These are phyloP conservation scores for Oligia strigilis DNA, from an alignment of 2,888 invertebrate species.

Conservation along the genomic window DNA sequence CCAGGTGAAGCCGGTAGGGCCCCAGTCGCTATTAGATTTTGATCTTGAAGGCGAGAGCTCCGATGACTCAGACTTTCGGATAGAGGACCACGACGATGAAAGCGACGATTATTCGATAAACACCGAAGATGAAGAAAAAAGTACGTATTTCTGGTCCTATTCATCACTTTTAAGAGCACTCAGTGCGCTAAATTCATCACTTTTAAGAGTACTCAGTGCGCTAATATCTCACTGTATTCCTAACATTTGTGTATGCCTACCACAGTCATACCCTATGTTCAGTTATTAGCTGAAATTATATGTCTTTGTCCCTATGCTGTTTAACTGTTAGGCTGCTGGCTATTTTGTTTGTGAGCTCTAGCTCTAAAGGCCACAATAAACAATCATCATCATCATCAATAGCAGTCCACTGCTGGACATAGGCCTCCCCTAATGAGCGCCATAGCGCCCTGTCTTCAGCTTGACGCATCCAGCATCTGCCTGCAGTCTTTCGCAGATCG, in stretches of 20 bases:
- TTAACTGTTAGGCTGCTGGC: not conserved
- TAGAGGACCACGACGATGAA: constrained; percentile 95
- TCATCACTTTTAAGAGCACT: not conserved
- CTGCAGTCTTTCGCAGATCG: too few relatives aligned
- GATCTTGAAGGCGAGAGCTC: constrained; percentile 97
- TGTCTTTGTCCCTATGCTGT: constrained; percentile 9
- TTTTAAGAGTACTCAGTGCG: not conserved
- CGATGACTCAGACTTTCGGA: constrained; percentile 98
- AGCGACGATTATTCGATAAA: constrained; percentile 94
- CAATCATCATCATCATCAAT: too few relatives aligned
- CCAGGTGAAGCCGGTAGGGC: constrained; percentile 94
- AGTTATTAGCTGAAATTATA: not conserved
- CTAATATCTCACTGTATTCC: not conserved
- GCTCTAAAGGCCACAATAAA: not conserved
- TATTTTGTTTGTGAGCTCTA: not conserved
- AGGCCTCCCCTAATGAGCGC: too few relatives aligned
- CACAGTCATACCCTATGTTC: not conserved
- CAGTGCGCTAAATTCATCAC: not conserved
- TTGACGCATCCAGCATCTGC: too few relatives aligned
- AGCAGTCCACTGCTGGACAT: too few relatives aligned
- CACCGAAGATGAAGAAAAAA: constrained; percentile 92
- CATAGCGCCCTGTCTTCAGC: too few relatives aligned
- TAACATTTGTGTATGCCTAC: not conserved
- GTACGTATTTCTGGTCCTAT: constrained; percentile 74
- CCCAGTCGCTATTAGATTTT: constrained; percentile 94